Evolutionary conservation across 1,140 invertebrate species (phyloP).

Genomic region (Dendroctonus valens): DNA sequence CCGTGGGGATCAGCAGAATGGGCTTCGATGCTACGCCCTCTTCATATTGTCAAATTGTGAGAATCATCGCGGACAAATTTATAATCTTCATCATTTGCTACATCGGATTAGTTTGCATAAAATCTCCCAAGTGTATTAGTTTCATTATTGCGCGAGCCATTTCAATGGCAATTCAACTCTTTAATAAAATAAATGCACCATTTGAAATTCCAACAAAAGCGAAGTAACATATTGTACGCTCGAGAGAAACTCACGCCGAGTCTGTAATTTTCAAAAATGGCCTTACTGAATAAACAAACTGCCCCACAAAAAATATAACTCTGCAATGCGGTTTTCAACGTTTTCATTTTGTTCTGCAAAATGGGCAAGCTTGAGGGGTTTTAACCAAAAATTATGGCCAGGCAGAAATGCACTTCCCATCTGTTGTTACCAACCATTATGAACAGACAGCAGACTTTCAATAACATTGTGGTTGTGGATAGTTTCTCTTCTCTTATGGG

Average conservation of each 20-base stretch:
- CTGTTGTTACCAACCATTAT: conserved; percentile 13
- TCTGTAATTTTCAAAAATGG: not conserved
- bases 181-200: not conserved
- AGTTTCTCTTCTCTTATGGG: too few species aligned
- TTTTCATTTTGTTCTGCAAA: conserved; percentile 8
- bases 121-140: too few species aligned
- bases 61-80: conserved; percentile 20
- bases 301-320: not conserved
- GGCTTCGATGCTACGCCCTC: conserved; percentile 13
- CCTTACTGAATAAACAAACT: not conserved
- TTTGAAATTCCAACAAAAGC: not conserved
- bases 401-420: conserved; percentile 9
- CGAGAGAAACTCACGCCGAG: too few species aligned
- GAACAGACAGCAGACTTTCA: not conserved
- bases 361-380: conserved; percentile 5
- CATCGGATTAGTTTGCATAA: not conserved
- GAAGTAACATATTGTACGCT: not conserved
- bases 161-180: not conserved
- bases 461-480: conserved; percentile 3
- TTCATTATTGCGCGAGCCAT: not conserved
- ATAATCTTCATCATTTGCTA: conserved; percentile 10
- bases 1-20: conserved; percentile 6
- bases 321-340: conserved; percentile 8
- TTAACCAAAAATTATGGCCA: conserved; percentile 15
- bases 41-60: conserved; percentile 24